Base-by-base conservation (phyloP, 2,113 vertebrate species). In the Callorhinus ursinus region DNA sequence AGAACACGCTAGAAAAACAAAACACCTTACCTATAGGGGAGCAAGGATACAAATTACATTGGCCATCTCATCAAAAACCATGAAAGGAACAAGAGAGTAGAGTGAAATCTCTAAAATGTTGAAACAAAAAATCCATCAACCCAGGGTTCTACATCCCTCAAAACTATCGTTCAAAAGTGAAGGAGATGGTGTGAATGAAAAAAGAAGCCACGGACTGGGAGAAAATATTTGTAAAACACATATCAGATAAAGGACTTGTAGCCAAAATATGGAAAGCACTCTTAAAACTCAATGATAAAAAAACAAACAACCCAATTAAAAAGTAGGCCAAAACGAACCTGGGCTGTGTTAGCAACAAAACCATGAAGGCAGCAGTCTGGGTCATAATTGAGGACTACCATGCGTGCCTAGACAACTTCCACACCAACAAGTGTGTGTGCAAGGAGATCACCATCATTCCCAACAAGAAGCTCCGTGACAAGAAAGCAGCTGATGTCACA, bases 131-230 rank as follows among this genome's bases (percentile, higher is more conserved):
- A 2, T 18, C 63, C 33, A 59, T 51, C 53, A 80, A 24, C 1
- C 61, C 77, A 42, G 67, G 94, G 10, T 95, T 97, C 11, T 65
- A 46, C 19, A 83, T 89, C 46, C 65, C 71, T 16, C 46, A 57
- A 87, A 95, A 74, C 63, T 76, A 26, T 89, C 42, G 24, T 92
- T 93, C 51, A 42, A 82, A 94, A 84, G 31, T 42, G 33, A 91
- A 96, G 36, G 22, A 76, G 67, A 95, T 71, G 77, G 77, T 87
- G 11, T 79, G 49, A 72, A 82, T 18, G n/a, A 90, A 96, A 93
- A 93, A n/a, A 46, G 1, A 55, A 76, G 7, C 11, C 53, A 71
- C 4, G 74, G n/a, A 69, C 31, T 57, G 63, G 93, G 4, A 93
- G 31, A 86, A 82, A 76, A 93, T 84, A 55, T 67, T 94, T 89